Conservation (phyloP, 2,888 invertebrate genomes). For the Cryptus armator region DNA sequence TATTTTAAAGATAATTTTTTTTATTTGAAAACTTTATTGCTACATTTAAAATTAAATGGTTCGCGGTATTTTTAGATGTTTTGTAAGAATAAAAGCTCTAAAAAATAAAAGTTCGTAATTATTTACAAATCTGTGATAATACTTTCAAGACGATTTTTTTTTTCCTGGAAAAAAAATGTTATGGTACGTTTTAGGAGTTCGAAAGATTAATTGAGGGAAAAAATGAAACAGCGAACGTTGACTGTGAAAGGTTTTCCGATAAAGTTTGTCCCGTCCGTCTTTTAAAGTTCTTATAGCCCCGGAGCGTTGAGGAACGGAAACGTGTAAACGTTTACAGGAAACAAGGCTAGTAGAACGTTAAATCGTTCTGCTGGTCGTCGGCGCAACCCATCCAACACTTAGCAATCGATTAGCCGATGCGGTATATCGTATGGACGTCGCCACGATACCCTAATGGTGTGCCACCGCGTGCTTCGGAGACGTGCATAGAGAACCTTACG, state of each 20-base stretch:
- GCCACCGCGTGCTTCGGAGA: not conserved
- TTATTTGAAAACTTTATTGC: not conserved
- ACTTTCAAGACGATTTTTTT: too few species aligned
- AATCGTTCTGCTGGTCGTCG: constrained; percentile 48
- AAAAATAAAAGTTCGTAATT: not conserved
- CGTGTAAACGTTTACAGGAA: constrained; percentile 20
- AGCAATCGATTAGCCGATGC: constrained; percentile 60
- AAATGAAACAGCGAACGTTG: too few species aligned
- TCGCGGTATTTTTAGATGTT: not conserved
- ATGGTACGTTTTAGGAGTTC: too few species aligned
- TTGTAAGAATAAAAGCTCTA: not conserved
- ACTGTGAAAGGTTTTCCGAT: not conserved
- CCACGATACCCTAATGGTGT: constrained; percentile 5
- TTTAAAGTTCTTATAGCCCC: not conserved
- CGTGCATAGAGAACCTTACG: not conserved
- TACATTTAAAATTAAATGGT: not conserved
- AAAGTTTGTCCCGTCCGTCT: too few species aligned
- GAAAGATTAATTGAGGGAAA: too few species aligned
- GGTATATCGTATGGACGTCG: constrained; percentile 23
- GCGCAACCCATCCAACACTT: constrained; percentile 54
- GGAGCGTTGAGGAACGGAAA: constrained; percentile 18
- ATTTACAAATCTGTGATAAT: too few species aligned
- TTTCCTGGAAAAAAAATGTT: too few species aligned
- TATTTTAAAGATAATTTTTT: too few species aligned
- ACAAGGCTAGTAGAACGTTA: constrained; percentile 46